phyloP scores from a whole-genome alignment of 1,140 invertebrate genomes.

The Hestina assimilis region DNA sequence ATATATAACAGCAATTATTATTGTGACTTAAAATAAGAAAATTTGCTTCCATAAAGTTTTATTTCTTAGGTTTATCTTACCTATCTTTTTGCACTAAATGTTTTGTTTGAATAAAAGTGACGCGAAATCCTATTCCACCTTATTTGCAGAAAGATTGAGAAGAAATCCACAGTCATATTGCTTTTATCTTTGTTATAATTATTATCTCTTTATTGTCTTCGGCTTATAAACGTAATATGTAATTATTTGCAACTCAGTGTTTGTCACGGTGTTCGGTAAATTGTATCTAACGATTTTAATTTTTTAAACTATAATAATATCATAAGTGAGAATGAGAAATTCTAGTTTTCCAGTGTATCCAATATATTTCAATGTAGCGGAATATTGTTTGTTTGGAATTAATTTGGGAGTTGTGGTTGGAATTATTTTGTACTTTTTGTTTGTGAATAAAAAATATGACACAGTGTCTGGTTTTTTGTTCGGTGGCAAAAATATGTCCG shows the following conservation, averaged over 20 bases:
- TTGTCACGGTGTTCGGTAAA: slow-evolving; percentile 16
- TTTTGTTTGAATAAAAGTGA: slow-evolving; percentile 8
- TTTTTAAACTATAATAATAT: slow-evolving; percentile 15
- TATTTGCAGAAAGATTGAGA: slow-evolving; percentile 60
- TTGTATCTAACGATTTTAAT: slow-evolving; percentile 7
- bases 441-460: slow-evolving; percentile 64
- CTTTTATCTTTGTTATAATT: slow-evolving; percentile 33
- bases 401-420: slow-evolving; percentile 67
- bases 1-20: no score
- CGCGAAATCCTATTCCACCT: slow-evolving; percentile 29
- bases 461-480: slow-evolving; percentile 64
- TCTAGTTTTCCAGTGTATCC: slow-evolving; percentile 40
- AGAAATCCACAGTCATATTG: slow-evolving; percentile 62
- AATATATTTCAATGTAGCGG: slow-evolving; percentile 71
- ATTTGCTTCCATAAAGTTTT: not conserved
- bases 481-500: slow-evolving; percentile 72
- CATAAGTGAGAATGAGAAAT: slow-evolving; percentile 48
- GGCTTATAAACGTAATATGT: slow-evolving; percentile 41
- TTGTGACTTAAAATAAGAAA: no score
- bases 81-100: not conserved
- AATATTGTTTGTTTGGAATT: slow-evolving; percentile 71
- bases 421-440: slow-evolving; percentile 65
- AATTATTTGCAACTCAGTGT: slow-evolving; percentile 30
- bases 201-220: slow-evolving; percentile 38
- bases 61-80: not conserved